These are phyloP conservation scores for Molothrus ater DNA, from an alignment of 2,797 vertebrate species.

Conservation along the genomic window DNA sequence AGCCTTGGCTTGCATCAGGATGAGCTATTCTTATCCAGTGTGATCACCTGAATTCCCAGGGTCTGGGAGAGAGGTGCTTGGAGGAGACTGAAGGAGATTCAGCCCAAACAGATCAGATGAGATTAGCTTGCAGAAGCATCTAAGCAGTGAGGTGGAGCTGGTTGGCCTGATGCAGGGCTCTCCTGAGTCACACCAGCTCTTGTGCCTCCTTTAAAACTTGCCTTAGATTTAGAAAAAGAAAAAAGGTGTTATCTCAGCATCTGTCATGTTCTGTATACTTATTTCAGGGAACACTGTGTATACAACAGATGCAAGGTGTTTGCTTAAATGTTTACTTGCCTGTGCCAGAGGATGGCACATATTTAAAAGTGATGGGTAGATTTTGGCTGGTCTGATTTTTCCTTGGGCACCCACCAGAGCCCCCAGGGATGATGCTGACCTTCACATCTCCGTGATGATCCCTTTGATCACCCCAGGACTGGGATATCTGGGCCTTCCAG, in stretches of 20 bases:
- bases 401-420: not conserved
- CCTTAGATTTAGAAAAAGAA: not conserved
- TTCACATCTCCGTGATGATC: not conserved
- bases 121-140: not conserved
- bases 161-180: not conserved
- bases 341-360: not conserved
- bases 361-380: not conserved
- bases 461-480: not conserved
- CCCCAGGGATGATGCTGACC: not conserved
- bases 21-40: not conserved
- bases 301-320: not conserved
- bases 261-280: not conserved
- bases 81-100: not conserved
- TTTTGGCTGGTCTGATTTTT: not conserved
- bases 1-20: not conserved
- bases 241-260: not conserved
- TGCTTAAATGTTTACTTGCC: not conserved
- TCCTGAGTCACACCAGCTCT: not conserved
- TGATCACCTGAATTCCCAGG: slow-evolving; percentile 24
- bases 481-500: not conserved
- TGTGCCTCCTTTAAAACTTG: not conserved
- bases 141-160: not conserved
- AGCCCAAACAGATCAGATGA: not conserved
- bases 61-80: not conserved
- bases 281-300: not conserved